Evolutionary conservation across 2,113 vertebrate species (phyloP).

Genomic region (Calcarius ornatus): DNA sequence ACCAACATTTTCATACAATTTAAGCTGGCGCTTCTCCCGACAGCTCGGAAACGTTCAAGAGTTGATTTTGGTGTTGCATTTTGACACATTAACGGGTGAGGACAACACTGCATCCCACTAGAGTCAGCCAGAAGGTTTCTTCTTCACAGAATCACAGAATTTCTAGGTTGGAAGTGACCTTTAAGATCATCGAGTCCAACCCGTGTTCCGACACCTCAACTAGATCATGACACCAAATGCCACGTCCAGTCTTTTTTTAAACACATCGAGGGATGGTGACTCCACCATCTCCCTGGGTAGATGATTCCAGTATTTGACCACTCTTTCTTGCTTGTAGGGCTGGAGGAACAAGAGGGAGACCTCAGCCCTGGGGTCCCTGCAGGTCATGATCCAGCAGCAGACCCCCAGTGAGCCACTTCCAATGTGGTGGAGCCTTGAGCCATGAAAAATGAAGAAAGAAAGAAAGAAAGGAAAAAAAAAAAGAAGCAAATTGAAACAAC

Average conservation of each 20-base stretch:
- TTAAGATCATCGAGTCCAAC: no score
- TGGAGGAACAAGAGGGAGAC: not conserved
- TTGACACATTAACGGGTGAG: constrained; percentile 11
- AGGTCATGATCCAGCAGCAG: not conserved
- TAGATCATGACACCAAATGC: no score
- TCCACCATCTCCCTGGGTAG: no score
- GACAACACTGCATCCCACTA: not conserved
- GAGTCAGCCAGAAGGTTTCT: not conserved
- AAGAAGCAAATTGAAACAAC: not conserved
- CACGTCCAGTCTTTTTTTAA: no score
- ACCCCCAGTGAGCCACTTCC: not conserved
- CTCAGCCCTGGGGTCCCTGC: not conserved
- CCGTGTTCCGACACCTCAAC: no score
- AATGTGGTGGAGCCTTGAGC: not conserved
- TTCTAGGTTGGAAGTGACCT: no score
- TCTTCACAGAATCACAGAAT: no score
- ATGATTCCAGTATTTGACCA: no score
- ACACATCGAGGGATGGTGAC: no score
- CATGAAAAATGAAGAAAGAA: not conserved
- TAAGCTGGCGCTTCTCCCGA: not conserved
- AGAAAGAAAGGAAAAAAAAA: not conserved
- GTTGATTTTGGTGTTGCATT: not conserved
- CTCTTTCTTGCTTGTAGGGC: not conserved
- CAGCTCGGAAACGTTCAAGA: rapidly evolving
- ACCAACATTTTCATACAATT: not conserved